Evolutionary conservation across 2,888 invertebrate genomes (phyloP), one percentile per base, ranked within the genome.

Genomic region (Cosmopolites sordidus): DNA sequence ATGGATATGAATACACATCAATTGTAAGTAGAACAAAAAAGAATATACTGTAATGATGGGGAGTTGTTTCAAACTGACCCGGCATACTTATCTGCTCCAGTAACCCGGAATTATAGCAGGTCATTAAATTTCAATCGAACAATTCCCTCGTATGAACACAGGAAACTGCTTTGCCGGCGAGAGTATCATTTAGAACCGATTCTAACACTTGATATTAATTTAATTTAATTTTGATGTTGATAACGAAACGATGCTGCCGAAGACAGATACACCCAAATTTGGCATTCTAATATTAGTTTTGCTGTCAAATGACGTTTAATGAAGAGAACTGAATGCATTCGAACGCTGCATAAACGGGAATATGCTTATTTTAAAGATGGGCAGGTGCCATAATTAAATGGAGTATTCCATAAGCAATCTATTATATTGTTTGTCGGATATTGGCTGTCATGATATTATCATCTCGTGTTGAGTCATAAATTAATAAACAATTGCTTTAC

Each of bases 51-150:
- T 8, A 33, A 33, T 11, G 33, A 33, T 6, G 11, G n/a, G 49
- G 57, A 59, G 60, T 56, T 50, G 43, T 56, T 51, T 50, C 58
- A 56, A 59, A 59, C 61, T 57, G 59, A 60, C 61, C 58, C 58
- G 56, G 58, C 60, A 56, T 60, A 45, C 58, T 63, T 63, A 62
- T 61, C 45, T 58, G 62, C 61, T 61, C 62, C 56, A 58, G 50
- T 58, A 62, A 56, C 58, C 52, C 49, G 58, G 60, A 63, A 64
- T 63, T 60, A 63, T 63, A 57, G 52, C 58, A 56, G 56, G 58
- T 58, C 61, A 64, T 65, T 64, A 64, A 62, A 59, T 62, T 60
- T 58, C 62, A 64, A 64, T 64, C 62, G 64, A 60, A 64, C 64
- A 64, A 64, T 62, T 65, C 62, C 58, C 58, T 60, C 59, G 56